Conservation (phyloP, 1,140 invertebrate species). For the Planococcus citri region DNA sequence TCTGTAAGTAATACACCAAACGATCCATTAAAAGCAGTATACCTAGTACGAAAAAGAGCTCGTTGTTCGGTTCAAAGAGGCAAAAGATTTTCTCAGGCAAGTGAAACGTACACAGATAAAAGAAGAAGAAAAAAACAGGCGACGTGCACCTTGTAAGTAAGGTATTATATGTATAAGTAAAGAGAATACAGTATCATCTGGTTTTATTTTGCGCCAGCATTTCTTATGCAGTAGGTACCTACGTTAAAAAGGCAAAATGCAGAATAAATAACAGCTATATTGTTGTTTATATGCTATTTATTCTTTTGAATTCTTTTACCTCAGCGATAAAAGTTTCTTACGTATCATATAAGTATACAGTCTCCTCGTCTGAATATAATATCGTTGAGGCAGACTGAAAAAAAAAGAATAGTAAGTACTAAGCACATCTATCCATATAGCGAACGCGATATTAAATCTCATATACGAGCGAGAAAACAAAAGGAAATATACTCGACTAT, state of each 20-base stretch:
- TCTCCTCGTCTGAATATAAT: background rate
- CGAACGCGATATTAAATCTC: constrained; percentile 5
- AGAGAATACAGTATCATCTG: constrained; percentile 3
- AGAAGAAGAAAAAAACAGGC: background rate
- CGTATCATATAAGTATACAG: no score
- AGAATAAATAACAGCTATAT: constrained; percentile 8
- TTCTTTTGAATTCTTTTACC: constrained; percentile 4
- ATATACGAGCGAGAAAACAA: background rate
- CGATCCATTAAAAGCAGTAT: constrained; percentile 1
- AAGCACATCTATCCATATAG: no score
- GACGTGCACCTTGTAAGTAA: background rate
- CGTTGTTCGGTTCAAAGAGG: background rate
- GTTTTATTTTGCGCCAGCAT: constrained; percentile 7
- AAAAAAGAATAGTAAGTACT: background rate
- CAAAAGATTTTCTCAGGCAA: background rate
- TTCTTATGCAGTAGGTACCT: background rate
- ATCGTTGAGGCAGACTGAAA: background rate
- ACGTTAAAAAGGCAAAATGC: background rate
- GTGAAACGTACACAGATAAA: constrained; percentile 6
- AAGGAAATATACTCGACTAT: background rate
- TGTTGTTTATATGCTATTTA: constrained; percentile 8
- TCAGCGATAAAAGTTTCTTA: constrained; percentile 3
- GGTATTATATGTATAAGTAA: background rate
- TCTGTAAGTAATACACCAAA: background rate
- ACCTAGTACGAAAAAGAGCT: no score